Conservation (phyloP, 23 tunicate species). For the Halocynthia aurantium region DNA sequence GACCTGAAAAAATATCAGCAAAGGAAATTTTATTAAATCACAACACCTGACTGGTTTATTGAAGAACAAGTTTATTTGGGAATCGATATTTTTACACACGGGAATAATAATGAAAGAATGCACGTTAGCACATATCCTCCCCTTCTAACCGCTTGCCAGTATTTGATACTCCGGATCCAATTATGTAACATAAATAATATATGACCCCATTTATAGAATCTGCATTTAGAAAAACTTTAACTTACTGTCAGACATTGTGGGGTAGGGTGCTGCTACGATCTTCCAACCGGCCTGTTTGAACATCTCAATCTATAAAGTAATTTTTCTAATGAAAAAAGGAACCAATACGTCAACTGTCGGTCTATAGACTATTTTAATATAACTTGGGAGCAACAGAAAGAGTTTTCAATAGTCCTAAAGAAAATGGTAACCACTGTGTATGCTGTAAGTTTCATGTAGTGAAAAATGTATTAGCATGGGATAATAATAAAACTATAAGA, state of each 20-base stretch:
- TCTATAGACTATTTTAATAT: too few relatives aligned
- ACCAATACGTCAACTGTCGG: neutral
- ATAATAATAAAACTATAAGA: too few relatives aligned
- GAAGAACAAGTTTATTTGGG: neutral
- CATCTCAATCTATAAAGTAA: constrained; percentile 79
- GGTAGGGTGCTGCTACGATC: constrained; percentile 55
- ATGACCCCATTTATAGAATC: too few relatives aligned
- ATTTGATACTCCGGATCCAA: too few relatives aligned
- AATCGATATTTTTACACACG: neutral
- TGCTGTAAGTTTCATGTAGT: too few relatives aligned
- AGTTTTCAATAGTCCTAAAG: neutral
- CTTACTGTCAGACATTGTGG: constrained; percentile 53
- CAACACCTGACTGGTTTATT: constrained; percentile 7
- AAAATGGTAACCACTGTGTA: too few relatives aligned
- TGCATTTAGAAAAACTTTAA: neutral
- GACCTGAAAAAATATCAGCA: constrained; percentile 16
- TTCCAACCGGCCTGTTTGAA: constrained; percentile 94
- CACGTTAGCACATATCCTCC: neutral
- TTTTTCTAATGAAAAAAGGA: too few relatives aligned
- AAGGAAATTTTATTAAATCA: too few relatives aligned
- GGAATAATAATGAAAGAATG: neutral
- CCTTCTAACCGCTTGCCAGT: too few relatives aligned
- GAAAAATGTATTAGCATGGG: too few relatives aligned
- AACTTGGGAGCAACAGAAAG: too few relatives aligned
- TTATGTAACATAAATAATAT: too few relatives aligned